Evolutionary conservation across 2,797 vertebrate genomes (phyloP), one percentile per base, ranked within the genome.

Genomic region (Sebastiscus albofasciatus): DNA sequence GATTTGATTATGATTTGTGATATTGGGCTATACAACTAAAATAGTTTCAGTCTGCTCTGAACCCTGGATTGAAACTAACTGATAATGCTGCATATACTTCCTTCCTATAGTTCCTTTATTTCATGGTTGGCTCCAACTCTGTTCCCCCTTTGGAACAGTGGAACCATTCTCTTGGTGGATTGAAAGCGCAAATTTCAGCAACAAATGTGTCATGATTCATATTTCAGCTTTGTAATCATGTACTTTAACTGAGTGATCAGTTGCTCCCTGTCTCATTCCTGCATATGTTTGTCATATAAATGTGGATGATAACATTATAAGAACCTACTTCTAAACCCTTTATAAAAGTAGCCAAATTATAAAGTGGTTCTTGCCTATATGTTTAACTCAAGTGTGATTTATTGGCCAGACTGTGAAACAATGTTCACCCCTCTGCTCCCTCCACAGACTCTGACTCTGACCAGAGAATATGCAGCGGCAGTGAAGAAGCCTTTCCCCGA

Each of bases 401-500:
- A 18, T 39, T 29, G 31, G 42, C 13, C 16, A 10, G 24, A 34
- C 22, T 12, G 16, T 58, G 42, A 73, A 59, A 61, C 5, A 62
- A 49, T 0, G 1, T 29, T 22, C n/a, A 4, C 2, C 29, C 16
- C 16, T 58, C 54, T 75, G 14, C 29, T 61, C 31, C 12, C 2
- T 60, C 11, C 59, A 31, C 87, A 94, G 92, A 93, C 91, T 8
- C 81, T 94, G 66, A 93, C 75, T 66, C 52, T 89, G 1, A 75
- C 83, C 67, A 84, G 89, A 84, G 82, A 90, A 54, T 93, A 93
- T 0, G 89, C 90, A 4, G 77, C 86, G 0, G 2, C 70, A 42
- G 11, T 91, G 74, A 80, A 64, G 11, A 93, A 90, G 75, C 80
- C 94, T 4, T 94, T 94, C 75, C 92, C 91, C 16, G 14, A 77